Evolutionary conservation across 2,113 vertebrate species (phyloP), one percentile per base, ranked within the genome.

Genomic region (Rousettus leschenaultii): DNA sequence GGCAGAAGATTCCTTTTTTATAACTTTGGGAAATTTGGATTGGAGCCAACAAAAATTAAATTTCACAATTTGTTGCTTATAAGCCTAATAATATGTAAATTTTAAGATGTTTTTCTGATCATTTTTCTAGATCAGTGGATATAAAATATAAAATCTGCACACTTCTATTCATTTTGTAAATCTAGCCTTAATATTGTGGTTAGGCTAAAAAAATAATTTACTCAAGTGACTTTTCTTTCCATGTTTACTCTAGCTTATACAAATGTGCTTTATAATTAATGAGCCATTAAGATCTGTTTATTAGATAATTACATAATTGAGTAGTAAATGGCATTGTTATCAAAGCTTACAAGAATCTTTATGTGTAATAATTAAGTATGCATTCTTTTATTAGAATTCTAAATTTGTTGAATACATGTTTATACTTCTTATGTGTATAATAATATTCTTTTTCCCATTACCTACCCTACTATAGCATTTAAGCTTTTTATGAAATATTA

Each of bases 221-320:
- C 5, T 75, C 22, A 68, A 80, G 38, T 89, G 35, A 6, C 38
- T 16, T 88, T 90, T 85, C n/a, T 8, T 88, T 92, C 40, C 43
- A 30, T 88, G 57, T 85, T 87, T 88, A 89, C 35, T 92, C 48
- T 93, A 80, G 43, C 55, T 95, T 89, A 83, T 89, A 57, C 51
- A 91, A 85, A 95, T 73, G 82, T 89, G 18, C 35, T 96, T 15
- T 93, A 35, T 94, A 94, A 89, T 94, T 97, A 94, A 65, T 86
- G 70, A 93, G 16, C 57, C 35, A 94, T 79, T 96, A 94, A 78
- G 68, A 90, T 92, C 73, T 91, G 61, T 92, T 96, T 86, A 70
- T 92, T 94, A 84, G 48, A 89, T 93, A 59, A 35, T 84, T 94
- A 51, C 77, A 68, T 91, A 91, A 96, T 86, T 97, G 77, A 92